Evolutionary conservation across 2,797 vertebrate species (phyloP), one percentile per base, ranked within the genome.

Genomic region (Salmo trutta): DNA sequence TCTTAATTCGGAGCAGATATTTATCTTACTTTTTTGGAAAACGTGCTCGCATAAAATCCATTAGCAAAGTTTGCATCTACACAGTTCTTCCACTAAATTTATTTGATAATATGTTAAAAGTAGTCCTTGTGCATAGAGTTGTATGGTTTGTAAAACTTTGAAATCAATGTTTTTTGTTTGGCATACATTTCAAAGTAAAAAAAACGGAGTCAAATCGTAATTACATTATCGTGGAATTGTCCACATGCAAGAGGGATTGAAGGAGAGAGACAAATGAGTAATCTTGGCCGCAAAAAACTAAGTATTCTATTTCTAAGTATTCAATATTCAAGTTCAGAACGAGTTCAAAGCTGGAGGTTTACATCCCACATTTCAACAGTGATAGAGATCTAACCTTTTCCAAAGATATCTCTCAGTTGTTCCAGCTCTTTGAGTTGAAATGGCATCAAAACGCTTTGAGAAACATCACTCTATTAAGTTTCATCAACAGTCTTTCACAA

Each of bases 261-360:
- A 64, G 56, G 74, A 66, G 51, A 62, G 73, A 74, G 54, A n/a
- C 41, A 29, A 59, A 47, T 12, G 51, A 74, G 56, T 74, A 53
- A 51, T 16, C 36, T 8, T 0, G 27, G 74, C 73, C 6, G 2
- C 6, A n/a, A 16, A 54, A 21, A 62, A 47, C n/a, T n/a, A n/a
- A 59, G 59, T n/a, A 79, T 71, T 24, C 66, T 64, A 2, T n/a
- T 83, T 71, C 53, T 29, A 54, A 3, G 64, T 3, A 16, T 10
- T n/a, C 27, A 72, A 68, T 3, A 16, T 10, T n/a, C 27, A 72
- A 68, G 82, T 84, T 86, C 84, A 81, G 33, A 31, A 0, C 0
- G 21, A 87, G 86, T 82, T 83, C 74, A 77, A 0, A 3, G n/a
- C 19, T 51, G 7, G 5, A 8, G 64, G 77, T 78, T 74, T 77